A percentile compares a stretch with the other conserved stretches of the same genome.
These are phyloP conservation scores for Botia kubotai DNA, from an alignment of 2,797 vertebrate species.

Conservation along the genomic window DNA sequence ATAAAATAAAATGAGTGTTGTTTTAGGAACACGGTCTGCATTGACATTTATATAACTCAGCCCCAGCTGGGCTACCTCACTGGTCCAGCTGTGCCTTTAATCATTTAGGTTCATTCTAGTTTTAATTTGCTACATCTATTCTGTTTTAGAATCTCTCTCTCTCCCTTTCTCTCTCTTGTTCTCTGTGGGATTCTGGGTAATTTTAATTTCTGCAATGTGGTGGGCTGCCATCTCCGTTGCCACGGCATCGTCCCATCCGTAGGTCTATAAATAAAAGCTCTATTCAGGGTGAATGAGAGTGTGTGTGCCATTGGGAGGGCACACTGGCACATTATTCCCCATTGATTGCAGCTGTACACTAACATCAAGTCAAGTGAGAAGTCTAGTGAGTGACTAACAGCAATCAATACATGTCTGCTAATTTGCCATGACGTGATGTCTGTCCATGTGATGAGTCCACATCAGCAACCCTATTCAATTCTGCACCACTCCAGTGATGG, in stretches of 20 bases:
- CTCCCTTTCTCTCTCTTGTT: background rate
- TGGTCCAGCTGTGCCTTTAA: constrained; percentile 26
- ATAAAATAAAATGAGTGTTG: constrained; percentile 8
- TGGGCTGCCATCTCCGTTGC: constrained; percentile 30
- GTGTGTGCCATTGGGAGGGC: background rate
- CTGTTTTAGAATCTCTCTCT: background rate
- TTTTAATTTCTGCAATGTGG: too few relatives aligned
- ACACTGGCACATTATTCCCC: constrained; percentile 44
- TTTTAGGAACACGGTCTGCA: background rate
- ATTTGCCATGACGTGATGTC: constrained; percentile 25
- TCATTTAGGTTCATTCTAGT: background rate
- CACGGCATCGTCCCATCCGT: background rate
- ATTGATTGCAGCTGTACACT: constrained; percentile 18
- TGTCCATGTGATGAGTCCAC: too few relatives aligned
- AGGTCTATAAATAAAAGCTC: constrained; percentile 38
- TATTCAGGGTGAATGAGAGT: constrained; percentile 30
- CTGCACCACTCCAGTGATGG: background rate
- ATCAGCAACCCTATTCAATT: background rate
- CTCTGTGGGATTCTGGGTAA: constrained; percentile 20
- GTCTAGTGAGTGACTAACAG: background rate
- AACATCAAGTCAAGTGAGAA: constrained; percentile 15
- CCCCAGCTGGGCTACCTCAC: constrained; percentile 20
- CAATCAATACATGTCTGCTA: constrained; percentile 5
- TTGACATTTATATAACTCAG: constrained; percentile 28
- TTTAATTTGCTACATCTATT: background rate